Base-by-base conservation (phyloP, 2,888 invertebrate species). In the Octonoba sinensis region DNA sequence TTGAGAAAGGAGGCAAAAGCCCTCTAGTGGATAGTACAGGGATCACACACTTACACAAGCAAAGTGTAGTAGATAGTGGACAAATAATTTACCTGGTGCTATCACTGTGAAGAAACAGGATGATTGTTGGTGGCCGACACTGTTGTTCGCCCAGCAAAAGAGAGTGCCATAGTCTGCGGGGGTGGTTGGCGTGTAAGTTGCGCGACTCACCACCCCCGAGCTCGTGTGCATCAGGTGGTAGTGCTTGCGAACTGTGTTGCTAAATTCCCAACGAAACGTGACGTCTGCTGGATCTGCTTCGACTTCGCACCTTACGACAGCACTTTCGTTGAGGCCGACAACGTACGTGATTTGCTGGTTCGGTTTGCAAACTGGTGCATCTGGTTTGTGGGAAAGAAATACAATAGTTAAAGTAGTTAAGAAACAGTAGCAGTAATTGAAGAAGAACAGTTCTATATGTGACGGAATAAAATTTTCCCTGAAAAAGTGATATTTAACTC, bases 91-190 rank as follows among this genome's bases (percentile, higher is more conserved):
- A 59, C 70, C 70, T 47, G 70, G 70, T 1, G 70, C 70, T 12
- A 71, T 59, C 6, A 71, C 70, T 20, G 70, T 71, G n/a, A 71
- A 71, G 22, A 71, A 59, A 13, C 70, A 71, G 16, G 70, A 59
- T 15, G 47, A 51, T 59, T 71, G 57, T 15, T 71, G 70, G 16
- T 71, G 59, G 0, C 70, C 70, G 15, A 71, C 59, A 13, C 44
- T 44, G 47, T 71, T 71, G 46, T 57, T 59, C 1, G 70, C 70
- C 70, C 70, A 71, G 59, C 70, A 71, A 16, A 51, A 71, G 3
- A 71, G 36, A 0, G 70, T 71, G 16, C 70, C 70, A 11, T 71
- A 71, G 22, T 71, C 70, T 8, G 57, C 70, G 16, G 27, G 24
- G 16, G 47, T 16, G 8, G 24, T 20, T 1, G 70, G 70, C 24